These are phyloP conservation scores for Taphrorychus bicolor DNA, from an alignment of 2,888 invertebrate species.

Conservation along the genomic window DNA sequence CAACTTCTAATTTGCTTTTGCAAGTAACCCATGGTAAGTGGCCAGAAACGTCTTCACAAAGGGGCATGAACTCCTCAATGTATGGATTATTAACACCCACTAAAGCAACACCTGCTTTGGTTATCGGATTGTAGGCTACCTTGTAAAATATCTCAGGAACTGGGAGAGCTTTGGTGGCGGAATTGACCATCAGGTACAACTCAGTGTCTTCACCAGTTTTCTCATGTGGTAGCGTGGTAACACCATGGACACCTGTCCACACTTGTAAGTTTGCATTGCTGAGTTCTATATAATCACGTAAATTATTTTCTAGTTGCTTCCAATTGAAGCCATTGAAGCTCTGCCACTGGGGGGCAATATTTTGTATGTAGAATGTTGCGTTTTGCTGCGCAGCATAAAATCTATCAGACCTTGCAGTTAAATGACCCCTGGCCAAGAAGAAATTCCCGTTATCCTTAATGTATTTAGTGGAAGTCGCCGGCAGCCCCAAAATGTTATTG, in stretches of 20 bases:
- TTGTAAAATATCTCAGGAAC: slow-evolving; percentile 68
- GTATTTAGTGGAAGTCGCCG: slow-evolving; percentile 55
- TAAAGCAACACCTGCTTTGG: slow-evolving; percentile 65
- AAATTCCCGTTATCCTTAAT: slow-evolving; percentile 56
- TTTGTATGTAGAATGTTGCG: slow-evolving; percentile 65
- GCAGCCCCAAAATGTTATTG: slow-evolving; percentile 51
- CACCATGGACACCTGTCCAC: slow-evolving; percentile 60
- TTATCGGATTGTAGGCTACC: slow-evolving; percentile 64
- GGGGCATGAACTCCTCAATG: slow-evolving; percentile 42
- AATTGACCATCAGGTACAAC: slow-evolving; percentile 51
- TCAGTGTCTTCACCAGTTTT: slow-evolving; percentile 46
- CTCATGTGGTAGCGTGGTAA: slow-evolving; percentile 25
- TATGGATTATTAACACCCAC: slow-evolving; percentile 71
- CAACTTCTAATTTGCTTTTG: slow-evolving; percentile 59
- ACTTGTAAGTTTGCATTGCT: slow-evolving; percentile 51
- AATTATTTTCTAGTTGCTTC: slow-evolving; percentile 61
- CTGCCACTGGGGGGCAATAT: slow-evolving; percentile 74
- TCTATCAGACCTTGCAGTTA: slow-evolving; percentile 69
- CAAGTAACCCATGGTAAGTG: slow-evolving; percentile 68
- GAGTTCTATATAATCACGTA: slow-evolving; percentile 59
- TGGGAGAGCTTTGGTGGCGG: slow-evolving; percentile 55
- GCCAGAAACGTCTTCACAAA: slow-evolving; percentile 62
- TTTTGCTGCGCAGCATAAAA: slow-evolving; percentile 66
- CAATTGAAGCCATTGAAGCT: slow-evolving; percentile 68
- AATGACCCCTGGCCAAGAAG: slow-evolving; percentile 67